Evolutionary conservation across 2,888 invertebrate species (phyloP), one percentile per base, ranked within the genome.

Genomic region (Meganola albula): DNA sequence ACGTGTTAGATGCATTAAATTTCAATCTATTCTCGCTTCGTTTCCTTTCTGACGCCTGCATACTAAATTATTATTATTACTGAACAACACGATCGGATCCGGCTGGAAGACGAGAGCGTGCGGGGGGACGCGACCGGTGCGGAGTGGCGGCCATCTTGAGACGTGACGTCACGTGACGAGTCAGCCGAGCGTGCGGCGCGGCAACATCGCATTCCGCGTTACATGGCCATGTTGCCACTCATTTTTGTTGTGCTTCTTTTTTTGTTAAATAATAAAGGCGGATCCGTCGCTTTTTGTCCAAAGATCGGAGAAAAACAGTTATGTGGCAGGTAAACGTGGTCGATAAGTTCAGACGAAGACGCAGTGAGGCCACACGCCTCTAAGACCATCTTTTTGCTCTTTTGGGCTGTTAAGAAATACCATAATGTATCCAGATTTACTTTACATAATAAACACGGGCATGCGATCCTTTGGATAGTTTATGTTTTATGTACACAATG

Each of bases 151-250:
- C 85, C 85, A 85, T 84, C 83, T 85, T 85, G 83, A 82, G 84
- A 83, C 82, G 82, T 85, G 84, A 85, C 85, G 85, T 85, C 85
- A 85, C 84, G 75, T 83, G 83, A 85, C 85, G 84, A 83, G 74
- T 78, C 77, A 82, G 74, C 75, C 77, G 74, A 74, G 73, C 71
- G 72, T 63, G 71, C 74, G 63, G 72, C 31, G 59, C 63, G 84
- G 83, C 85, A 85, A 84, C 84, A 70, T 68, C 79, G 82, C 83
- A 44, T 42, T 43, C 51, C 32, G 49, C 43, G 43, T 47, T 53
- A 50, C 56, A 55, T 58, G 49, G 66, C 75, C 60, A 67, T 67
- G 79, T 79, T 75, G 76, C 74, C 78, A 68, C 62, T 75, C 53
- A 46, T 53, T 46, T 48, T 48, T 73, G 73, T 75, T 75, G 72